Base-by-base conservation (phyloP, 2,888 invertebrate genomes). In the Aphelenchoides bicaudatus region DNA sequence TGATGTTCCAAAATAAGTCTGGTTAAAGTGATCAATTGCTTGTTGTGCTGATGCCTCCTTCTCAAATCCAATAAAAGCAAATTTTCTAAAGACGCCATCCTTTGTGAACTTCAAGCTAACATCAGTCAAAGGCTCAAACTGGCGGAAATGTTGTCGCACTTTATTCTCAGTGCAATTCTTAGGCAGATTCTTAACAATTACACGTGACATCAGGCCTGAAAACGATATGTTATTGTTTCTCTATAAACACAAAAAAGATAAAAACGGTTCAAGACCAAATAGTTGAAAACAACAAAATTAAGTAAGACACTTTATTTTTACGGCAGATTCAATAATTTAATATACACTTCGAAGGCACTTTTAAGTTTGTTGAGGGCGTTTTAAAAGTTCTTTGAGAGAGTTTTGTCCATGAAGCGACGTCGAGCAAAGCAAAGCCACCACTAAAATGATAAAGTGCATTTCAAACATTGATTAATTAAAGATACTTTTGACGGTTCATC, bases 371-470 rank as follows among this genome's bases (percentile, higher is more conserved):
- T n/a, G 43, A n/a, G 43, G 6, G 16, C 23, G 21, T 8, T 28
- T 61, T 37, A 61, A 46, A 59, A 51, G 23, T 29, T 54, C 30
- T 62, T 55, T 23, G 63, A 51, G 31, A 98, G 83, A 28, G 91
- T 91, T 80, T 96, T 96, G 81, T 98, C 98, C 94, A 98, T 96
- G 81, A 98, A 98, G 85, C 92, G 93, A 86, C 93, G 92, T 80
- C 93, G 93, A 28, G 93, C 89, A 83, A 99, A 98, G 80, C 98
- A 98, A 57, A 94, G 83, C 98, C 98, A 98, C 98, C 98, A 98
- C 83, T 84, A 77, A 65, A 80, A 37, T 27, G 3, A 4, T 38
- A 63, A 48, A 21, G 21, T 30, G 19, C 8, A 21, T 19, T n/a
- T 0, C 8, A 13, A 16, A 39, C 13, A 25, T 10, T 10, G 13